phyloP scores from a whole-genome alignment of 2,888 invertebrate genomes.

The Ormyrus nitidulus region DNA sequence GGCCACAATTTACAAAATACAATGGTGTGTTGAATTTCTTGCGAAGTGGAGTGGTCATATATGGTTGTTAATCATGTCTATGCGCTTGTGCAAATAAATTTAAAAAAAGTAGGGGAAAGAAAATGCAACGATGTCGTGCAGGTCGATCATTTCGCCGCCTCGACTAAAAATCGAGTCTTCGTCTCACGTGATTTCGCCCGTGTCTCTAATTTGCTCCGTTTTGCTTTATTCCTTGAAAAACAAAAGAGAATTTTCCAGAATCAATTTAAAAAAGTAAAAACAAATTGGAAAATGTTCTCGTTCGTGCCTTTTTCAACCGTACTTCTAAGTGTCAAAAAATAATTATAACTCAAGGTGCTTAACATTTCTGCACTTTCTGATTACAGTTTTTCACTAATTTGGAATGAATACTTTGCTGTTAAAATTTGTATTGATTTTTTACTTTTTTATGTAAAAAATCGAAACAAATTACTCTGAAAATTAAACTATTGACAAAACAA shows the following conservation, averaged over 20 bases:
- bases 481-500: too few species aligned
- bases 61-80: neutral
- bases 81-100: neutral
- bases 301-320: slow-evolving; percentile 35
- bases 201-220: slow-evolving; percentile 16
- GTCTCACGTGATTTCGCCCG: slow-evolving; percentile 6
- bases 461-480: too few species aligned
- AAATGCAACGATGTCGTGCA: slow-evolving; percentile 7
- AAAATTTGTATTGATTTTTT: too few species aligned
- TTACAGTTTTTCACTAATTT: too few species aligned
- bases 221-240: slow-evolving; percentile 28
- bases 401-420: too few species aligned
- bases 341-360: neutral
- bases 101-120: neutral
- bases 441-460: too few species aligned
- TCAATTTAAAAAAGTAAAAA: slow-evolving; percentile 12
- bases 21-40: slow-evolving; percentile 44
- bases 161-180: slow-evolving; percentile 31
- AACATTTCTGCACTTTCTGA: too few species aligned
- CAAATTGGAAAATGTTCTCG: slow-evolving; percentile 12
- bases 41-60: neutral
- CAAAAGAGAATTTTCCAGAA: slow-evolving; percentile 19
- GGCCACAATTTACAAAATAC: slow-evolving; percentile 58
- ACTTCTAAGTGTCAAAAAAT: neutral
- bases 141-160: slow-evolving; percentile 29